Evolutionary conservation across 2,113 vertebrate species (phyloP).

Genomic region (Gasterosteus aculeatus): DNA sequence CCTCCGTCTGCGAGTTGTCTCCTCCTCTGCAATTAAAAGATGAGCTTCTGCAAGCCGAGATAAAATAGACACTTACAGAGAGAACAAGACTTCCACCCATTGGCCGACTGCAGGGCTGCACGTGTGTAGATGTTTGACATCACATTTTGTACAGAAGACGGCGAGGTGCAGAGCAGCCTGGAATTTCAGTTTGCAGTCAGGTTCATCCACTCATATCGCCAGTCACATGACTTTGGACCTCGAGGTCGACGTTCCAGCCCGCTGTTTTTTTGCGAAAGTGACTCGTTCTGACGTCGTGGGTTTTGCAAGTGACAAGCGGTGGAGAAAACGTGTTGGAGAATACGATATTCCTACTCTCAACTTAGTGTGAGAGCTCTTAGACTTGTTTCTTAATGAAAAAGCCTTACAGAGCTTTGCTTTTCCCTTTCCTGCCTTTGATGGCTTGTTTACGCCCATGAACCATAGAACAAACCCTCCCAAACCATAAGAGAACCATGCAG

Average conservation of each 20-base stretch:
- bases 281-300: too few species aligned
- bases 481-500: constrained; percentile 46
- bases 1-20: constrained; percentile 20
- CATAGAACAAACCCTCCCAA: constrained; percentile 42
- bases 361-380: too few species aligned
- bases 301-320: too few species aligned
- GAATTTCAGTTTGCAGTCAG: not conserved
- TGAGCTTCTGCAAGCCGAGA: not conserved
- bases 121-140: constrained; percentile 1
- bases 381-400: constrained; percentile 7
- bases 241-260: too few species aligned
- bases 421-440: constrained; percentile 50
- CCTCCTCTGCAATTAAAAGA: constrained; percentile 12
- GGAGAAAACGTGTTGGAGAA: too few species aligned
- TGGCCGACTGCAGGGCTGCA: not conserved
- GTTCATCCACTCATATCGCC: not conserved
- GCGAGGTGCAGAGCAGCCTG: not conserved
- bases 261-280: too few species aligned
- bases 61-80: not conserved
- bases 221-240: too few species aligned
- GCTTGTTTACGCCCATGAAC: constrained; percentile 55
- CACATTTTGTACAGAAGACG: not conserved
- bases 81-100: not conserved
- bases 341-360: too few species aligned
- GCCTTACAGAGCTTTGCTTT: constrained; percentile 26